Base-by-base conservation (phyloP, 2,113 vertebrate species). In the Tonatia bakeri region DNA sequence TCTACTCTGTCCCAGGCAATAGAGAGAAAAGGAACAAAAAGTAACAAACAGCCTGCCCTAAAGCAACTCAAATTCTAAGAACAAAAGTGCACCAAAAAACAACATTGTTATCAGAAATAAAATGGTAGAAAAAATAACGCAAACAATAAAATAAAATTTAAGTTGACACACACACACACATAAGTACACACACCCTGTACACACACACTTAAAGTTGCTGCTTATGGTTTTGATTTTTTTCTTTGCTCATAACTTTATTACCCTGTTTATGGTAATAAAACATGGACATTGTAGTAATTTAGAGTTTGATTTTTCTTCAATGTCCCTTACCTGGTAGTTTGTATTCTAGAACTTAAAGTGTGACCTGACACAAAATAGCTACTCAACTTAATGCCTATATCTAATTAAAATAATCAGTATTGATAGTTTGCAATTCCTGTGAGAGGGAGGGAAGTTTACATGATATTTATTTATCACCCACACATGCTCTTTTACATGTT, bases 21-120 rank as follows among this genome's bases (percentile, higher is more conserved):
- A 67, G 72, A 61, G 36, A 93, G 17, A 82, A n/a, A 81, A 91
- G 83, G 31, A 89, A 59, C 73, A 92, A 72, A 85, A 95, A n/a
- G 24, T 72, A 84, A 33, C 12, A 43, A 43, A 47, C 16, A 52
- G 4, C 19, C 5, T 88, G 20, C 1, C 31, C 67, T 4, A 72
- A 76, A 86, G 52, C 24, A 87, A 20, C 45, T 86, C 36, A 91
- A 38, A 72, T 52, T 79, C 38, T 85, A 45, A 45, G 45, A 89
- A 89, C 45, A 36, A 56, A 65, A 45, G 22, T 47, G 72, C 16
- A 54, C 5, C 64, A 3, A 14, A 79, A 95, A 92, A 87, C 16
- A 86, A 50, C 4, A 20, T 45, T 90, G 10, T 77, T 91, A 26
- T 75, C 28, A 45, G 59, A 80, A 91, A 88, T 43, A 72, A 22